Base-by-base conservation (phyloP, 2,888 invertebrate genomes). In the Branchipolynoe longqiensis region DNA sequence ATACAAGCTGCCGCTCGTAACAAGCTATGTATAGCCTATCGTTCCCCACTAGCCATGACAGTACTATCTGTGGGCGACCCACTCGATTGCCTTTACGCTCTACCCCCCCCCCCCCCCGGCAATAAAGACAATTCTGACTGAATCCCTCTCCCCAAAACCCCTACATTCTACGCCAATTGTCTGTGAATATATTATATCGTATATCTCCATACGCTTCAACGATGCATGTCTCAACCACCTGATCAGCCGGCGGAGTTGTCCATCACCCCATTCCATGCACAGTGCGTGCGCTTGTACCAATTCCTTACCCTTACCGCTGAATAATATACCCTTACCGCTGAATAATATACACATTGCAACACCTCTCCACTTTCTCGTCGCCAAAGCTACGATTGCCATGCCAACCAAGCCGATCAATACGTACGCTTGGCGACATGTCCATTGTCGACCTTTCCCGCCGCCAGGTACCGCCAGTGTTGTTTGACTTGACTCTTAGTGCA, bases 41-140 rank as follows among this genome's bases (percentile, higher is more conserved):
- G 69, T 22, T 69, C 36, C 36, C 69, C 22, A 12, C 36, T 38
- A 36, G 0, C 69, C 22, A 69, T 38, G 25, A 69, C 2, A 69
- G 69, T 69, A 69, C 69, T 69, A 18, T 69, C 69, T 69, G 69
- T 69, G 69, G 69, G 69, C 69, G 25, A 69, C 69, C n/a, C n/a
- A n/a, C n/a, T n/a, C n/a, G n/a, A n/a, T n/a, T 69, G 33, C 38
- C 69, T 14, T 36, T 69, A 36, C 36, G 18, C 12, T 36, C 6
- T 69, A 38, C 18, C 4, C 4, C 36, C 14, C 22, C 64, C 64
- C 22, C n/a, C 69, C 36, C 69, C 18, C 36, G 3, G 0, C 33
- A 36, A 36, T 48, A 18, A 48, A 38, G 38, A 22, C 28, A 31
- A 31, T 31, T 62, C 33, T 62, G n/a, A n/a, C n/a, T n/a, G n/a